Conservation (phyloP, 2,888 invertebrate species). For the Apomyelois bistriatella region DNA sequence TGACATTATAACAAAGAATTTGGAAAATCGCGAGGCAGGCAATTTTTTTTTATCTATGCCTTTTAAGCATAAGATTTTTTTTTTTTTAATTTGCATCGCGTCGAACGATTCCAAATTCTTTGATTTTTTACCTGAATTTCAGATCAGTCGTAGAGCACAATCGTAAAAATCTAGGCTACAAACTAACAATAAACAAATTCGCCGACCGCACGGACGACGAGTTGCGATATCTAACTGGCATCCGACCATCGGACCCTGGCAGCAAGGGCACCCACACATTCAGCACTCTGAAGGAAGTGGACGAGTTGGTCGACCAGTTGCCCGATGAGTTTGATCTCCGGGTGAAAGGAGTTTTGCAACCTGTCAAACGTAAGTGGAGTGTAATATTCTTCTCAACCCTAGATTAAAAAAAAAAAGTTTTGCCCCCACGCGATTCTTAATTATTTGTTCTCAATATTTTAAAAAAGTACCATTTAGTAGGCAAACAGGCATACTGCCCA, state of each 20-base stretch:
- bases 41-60: no score
- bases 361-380: slow-evolving; percentile 37
- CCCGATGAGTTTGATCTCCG: slow-evolving; percentile 45
- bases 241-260: slow-evolving; percentile 21
- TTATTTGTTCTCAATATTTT: no score
- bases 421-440: no score
- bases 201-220: slow-evolving; percentile 39
- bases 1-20: no score
- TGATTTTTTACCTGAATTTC: slow-evolving; percentile 11
- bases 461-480: no score
- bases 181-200: slow-evolving; percentile 40
- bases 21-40: no score
- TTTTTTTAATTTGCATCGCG: no score
- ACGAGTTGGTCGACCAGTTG: slow-evolving; percentile 26
- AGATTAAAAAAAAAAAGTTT: no score
- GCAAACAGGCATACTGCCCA: no score
- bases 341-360: slow-evolving; percentile 37
- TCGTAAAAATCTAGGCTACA: slow-evolving; percentile 37
- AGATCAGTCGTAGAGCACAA: slow-evolving; percentile 41
- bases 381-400: no score
- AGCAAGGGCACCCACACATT: slow-evolving; percentile 28
- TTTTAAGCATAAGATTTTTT: no score
- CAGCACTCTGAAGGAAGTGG: slow-evolving; percentile 33
- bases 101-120: neutral
- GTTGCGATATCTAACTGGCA: slow-evolving; percentile 28